Percentiles rank a stretch among this genome's conserved stretches.
Conservation (phyloP, 2,113 vertebrate genomes). For the Sciurus niger region DNA sequence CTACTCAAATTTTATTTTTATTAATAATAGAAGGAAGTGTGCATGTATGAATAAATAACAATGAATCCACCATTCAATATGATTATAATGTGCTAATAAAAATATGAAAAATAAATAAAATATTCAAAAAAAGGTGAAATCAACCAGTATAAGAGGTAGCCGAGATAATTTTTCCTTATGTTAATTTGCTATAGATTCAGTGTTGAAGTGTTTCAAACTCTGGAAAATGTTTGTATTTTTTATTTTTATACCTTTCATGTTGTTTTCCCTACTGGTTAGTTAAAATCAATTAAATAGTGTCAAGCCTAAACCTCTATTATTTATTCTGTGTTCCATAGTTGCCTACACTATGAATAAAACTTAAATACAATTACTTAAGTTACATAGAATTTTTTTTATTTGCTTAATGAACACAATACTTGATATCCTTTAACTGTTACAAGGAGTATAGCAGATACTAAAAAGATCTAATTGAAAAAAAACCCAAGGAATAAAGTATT, state of each 20-base stretch:
- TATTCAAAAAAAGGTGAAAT: too few species aligned
- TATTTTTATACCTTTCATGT: background rate
- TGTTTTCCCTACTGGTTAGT: conserved; percentile 7
- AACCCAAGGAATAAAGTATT: background rate
- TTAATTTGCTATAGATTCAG: conserved; percentile 25
- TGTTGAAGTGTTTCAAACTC: conserved; percentile 9
- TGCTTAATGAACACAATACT: conserved; percentile 4
- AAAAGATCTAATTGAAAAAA: conserved; percentile 12
- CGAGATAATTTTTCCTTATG: background rate
- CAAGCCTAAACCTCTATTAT: conserved; percentile 2
- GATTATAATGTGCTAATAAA: too few species aligned
- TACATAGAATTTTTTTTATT: background rate
- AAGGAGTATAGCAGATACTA: background rate
- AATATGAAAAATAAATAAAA: too few species aligned
- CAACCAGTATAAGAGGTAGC: background rate
- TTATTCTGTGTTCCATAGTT: background rate
- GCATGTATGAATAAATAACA: too few species aligned
- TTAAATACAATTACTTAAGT: conserved; percentile 44
- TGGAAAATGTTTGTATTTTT: conserved; percentile 20
- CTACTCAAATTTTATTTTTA: conserved; percentile 60
- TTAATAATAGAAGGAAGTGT: background rate
- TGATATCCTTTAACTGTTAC: background rate
- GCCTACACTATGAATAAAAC: background rate
- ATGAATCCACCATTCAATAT: too few species aligned
- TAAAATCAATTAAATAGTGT: conserved; percentile 27